These are phyloP conservation scores for Drosophila anomalata DNA, from an alignment of 2,888 invertebrate species.

Conservation along the genomic window DNA sequence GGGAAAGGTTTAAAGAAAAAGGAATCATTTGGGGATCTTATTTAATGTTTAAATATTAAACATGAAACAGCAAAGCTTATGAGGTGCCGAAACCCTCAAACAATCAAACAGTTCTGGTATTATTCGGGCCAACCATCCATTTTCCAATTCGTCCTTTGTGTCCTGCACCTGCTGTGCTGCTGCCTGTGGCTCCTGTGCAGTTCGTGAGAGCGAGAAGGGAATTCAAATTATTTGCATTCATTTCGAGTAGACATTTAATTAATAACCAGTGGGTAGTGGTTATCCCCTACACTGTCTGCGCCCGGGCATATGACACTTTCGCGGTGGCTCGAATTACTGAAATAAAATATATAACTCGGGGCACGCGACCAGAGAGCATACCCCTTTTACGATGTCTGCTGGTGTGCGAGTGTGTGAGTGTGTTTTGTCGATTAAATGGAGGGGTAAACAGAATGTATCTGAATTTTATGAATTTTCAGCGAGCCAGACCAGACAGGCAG, in stretches of 20 bases:
- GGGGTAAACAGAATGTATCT: slow-evolving; percentile 12
- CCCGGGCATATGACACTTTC: slow-evolving; percentile 29
- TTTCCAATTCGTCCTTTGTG: slow-evolving; percentile 27
- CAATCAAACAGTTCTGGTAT: slow-evolving; percentile 16
- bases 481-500: neutral
- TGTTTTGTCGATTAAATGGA: slow-evolving; percentile 6
- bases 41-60: no score
- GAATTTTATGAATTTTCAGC: slow-evolving; percentile 3
- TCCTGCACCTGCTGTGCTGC: slow-evolving; percentile 14
- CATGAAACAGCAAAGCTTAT: no score
- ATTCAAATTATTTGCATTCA: slow-evolving; percentile 43
- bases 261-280: slow-evolving; percentile 34
- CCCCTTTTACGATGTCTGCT: neutral
- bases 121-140: slow-evolving; percentile 13
- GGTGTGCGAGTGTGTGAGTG: neutral
- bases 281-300: slow-evolving; percentile 24
- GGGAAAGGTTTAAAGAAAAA: no score
- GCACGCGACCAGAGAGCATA: slow-evolving; percentile 25
- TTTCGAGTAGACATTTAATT: slow-evolving; percentile 42
- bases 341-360: slow-evolving; percentile 16
- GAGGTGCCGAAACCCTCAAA: neutral
- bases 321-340: slow-evolving; percentile 21
- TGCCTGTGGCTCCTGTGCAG: neutral
- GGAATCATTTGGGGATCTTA: no score
- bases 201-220: slow-evolving; percentile 1